A percentile compares a stretch with the other conserved stretches of the same genome.
Conservation (phyloP, 2,888 invertebrate species). For the Hypsopygia costalis region DNA sequence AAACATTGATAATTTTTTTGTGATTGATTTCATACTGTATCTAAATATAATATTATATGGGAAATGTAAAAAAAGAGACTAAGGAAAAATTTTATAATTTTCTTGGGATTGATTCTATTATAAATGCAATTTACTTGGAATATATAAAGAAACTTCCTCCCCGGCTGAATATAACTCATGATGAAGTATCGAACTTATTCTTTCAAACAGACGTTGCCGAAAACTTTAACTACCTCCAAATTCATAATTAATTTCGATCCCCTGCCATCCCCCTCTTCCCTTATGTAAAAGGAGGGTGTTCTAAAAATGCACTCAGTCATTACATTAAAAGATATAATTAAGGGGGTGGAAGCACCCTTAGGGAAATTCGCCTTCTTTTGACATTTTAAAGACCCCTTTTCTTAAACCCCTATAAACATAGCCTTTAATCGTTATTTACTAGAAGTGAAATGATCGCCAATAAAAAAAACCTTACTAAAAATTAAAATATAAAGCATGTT, state of each 20-base stretch:
- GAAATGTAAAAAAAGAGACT: no score
- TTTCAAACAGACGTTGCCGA: conserved; percentile 26
- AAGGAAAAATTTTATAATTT: no score
- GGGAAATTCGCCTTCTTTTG: conserved; percentile 76
- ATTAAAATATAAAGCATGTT: no score
- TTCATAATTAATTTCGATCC: conserved; percentile 37
- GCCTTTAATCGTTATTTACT: conserved; percentile 11
- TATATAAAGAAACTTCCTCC: no score
- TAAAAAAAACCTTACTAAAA: no score
- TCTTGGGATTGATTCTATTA: no score
- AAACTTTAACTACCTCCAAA: conserved; percentile 24
- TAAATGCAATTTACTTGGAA: no score
- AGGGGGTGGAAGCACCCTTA: conserved; percentile 62
- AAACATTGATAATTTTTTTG: no score
- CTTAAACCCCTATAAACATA: conserved; percentile 46
- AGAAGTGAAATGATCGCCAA: not conserved
- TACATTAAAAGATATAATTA: conserved; percentile 80
- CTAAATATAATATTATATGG: no score
- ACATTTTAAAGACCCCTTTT: conserved; percentile 75
- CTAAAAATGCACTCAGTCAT: conserved; percentile 77
- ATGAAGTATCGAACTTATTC: not conserved
- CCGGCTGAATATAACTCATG: no score
- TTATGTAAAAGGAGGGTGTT: conserved; percentile 44
- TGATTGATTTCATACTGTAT: no score
- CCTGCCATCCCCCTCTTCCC: conserved; percentile 23